A percentile compares a stretch with the other conserved stretches of the same genome.
Evolutionary conservation across 2,113 vertebrate species (phyloP).

Genomic region (Planiliza haematocheilus): DNA sequence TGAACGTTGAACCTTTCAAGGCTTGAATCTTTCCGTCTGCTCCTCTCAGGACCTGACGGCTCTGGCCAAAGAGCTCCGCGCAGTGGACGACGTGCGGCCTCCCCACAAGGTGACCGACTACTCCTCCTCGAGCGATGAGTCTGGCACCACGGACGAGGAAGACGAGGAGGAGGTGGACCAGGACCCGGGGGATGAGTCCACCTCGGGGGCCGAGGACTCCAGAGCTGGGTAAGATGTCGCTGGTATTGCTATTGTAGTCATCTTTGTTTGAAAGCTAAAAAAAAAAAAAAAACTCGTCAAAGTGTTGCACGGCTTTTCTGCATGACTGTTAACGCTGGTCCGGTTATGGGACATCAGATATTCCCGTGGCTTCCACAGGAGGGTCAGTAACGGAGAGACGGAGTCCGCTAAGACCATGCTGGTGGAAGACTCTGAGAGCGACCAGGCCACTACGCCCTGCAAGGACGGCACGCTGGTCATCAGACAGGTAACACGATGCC

Average conservation of each 20-base stretch:
- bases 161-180: slow-evolving; percentile 97
- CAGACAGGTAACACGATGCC: slow-evolving; percentile 88
- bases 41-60: slow-evolving; percentile 91
- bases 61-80: slow-evolving; percentile 95
- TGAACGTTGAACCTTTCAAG: no score
- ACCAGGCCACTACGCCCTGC: slow-evolving; percentile 90
- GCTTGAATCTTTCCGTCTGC: no score
- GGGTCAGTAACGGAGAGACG: slow-evolving; percentile 95
- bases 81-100: slow-evolving; percentile 93
- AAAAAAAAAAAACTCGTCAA: neutral
- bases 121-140: slow-evolving; percentile 98
- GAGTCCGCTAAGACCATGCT: slow-evolving; percentile 97
- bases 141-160: slow-evolving; percentile 96
- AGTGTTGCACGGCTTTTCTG: slow-evolving; percentile 38
- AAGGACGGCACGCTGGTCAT: slow-evolving; percentile 98
- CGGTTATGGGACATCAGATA: slow-evolving; percentile 57
- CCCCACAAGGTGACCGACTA: slow-evolving; percentile 98
- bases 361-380: slow-evolving; percentile 81
- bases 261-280: no score
- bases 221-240: slow-evolving; percentile 85
- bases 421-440: slow-evolving; percentile 92
- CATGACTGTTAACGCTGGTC: slow-evolving; percentile 64
- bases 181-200: slow-evolving; percentile 93
- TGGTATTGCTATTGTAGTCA: no score
- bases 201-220: slow-evolving; percentile 93